phyloP scores from a whole-genome alignment of 1,140 invertebrate species.

The Augochlora pura region DNA sequence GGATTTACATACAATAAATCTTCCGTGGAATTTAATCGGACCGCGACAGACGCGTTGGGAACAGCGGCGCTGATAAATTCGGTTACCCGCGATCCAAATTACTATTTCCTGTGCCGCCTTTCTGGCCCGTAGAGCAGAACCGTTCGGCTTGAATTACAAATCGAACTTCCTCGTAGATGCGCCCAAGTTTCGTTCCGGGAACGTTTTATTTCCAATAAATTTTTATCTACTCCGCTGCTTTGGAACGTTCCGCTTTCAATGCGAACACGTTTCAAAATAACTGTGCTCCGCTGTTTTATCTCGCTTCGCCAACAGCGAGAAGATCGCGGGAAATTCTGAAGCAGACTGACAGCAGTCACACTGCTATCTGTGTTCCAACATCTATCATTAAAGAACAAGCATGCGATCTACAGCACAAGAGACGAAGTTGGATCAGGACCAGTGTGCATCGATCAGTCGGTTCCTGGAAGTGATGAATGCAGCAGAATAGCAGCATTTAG shows the following conservation, averaged over 20 bases:
- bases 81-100: slow-evolving; percentile 2
- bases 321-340: background rate
- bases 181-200: no score
- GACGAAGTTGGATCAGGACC: background rate
- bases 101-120: background rate
- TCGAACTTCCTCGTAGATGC: background rate
- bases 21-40: background rate
- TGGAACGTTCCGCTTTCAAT: no score
- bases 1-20: slow-evolving; percentile 11
- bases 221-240: no score
- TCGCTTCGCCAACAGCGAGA: background rate
- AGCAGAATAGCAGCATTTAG: background rate
- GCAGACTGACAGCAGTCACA: background rate
- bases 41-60: background rate
- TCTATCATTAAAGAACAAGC: background rate
- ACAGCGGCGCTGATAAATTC: background rate
- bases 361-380: background rate
- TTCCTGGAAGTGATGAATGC: background rate
- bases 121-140: background rate
- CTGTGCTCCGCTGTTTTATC: background rate
- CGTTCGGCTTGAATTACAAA: background rate
- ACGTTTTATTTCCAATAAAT: no score
- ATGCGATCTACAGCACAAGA: background rate
- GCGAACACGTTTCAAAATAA: background rate
- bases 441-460: background rate